Evolutionary conservation across 1,140 invertebrate genomes (phyloP), one percentile per base, ranked within the genome.

Genomic region (Camponotus pennsylvanicus): DNA sequence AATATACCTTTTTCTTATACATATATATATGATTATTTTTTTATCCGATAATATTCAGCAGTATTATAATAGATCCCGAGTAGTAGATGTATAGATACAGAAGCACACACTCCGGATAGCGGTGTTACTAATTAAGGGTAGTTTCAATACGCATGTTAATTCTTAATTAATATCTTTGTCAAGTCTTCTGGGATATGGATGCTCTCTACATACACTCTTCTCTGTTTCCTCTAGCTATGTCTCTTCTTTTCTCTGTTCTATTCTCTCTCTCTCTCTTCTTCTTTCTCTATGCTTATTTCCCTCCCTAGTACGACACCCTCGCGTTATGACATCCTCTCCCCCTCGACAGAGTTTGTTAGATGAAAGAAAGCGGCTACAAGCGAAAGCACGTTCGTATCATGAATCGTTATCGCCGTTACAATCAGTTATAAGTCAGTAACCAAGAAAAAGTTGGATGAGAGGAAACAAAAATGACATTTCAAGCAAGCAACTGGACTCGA

Each of bases 161-260:
- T 92, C 90, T 92, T 94, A 93, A 94, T 94, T 93, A 94, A 94
- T 94, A 93, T 93, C 91, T 92, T 93, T 93, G 88, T 92, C 88
- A 71, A 52, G 49, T 52, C 73, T 90, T 85, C 91, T 92, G 82
- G 87, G 86, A 64, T 86, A 85, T 87, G 70, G 86, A 86, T 77
- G 76, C 82, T 86, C 83, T 79, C 76, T 61, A 34, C 71, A 69
- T 77, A 77, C 71, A 59, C 76, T 77, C 70, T 77, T 71, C 73
- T 61, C 73, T 88, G 70, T 76, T 76, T 86, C 76, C 15, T 52
- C 59, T 45, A 9, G 11, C 34, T 40, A 57, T 21, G 15, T 8
- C 1, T 49, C 49, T 57, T 27, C n/a, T 21, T 49, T 21, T 42
- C 59, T 42, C 32, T 82, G 21, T 21, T 37, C 27, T 21, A 52